Evolutionary conservation across 2,797 vertebrate genomes (phyloP).

Genomic region (Rachycentron canadum): DNA sequence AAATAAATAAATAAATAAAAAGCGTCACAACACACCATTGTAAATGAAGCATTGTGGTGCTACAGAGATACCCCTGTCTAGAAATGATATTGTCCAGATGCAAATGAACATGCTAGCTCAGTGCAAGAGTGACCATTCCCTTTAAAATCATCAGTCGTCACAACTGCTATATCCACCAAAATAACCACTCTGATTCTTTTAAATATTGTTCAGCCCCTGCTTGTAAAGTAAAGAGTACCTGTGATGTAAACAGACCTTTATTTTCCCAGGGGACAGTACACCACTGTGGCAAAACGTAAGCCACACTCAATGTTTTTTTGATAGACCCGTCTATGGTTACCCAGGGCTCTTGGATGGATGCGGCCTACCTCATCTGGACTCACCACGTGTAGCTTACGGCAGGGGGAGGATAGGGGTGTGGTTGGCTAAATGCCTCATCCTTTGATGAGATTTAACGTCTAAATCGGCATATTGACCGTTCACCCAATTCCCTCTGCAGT

Average conservation of each 20-base stretch:
- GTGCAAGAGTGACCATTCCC: no score
- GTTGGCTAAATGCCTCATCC: conserved; percentile 65
- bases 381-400: conserved; percentile 21
- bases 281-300: background rate
- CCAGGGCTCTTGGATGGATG: background rate
- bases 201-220: background rate
- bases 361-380: conserved; percentile 9
- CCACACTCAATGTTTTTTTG: background rate
- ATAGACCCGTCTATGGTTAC: rapidly evolving
- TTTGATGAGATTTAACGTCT: conserved; percentile 76
- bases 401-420: conserved; percentile 14
- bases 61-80: no score
- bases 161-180: no score
- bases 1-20: no score
- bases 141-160: no score
- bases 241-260: background rate
- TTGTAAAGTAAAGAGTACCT: background rate
- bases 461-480: conserved; percentile 73
- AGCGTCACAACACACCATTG: no score
- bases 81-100: no score
- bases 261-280: background rate
- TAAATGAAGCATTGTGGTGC: no score
- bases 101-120: no score
- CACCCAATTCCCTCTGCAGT: conserved; percentile 69
- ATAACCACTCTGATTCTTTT: no score